These are phyloP conservation scores for Carcina quercana DNA, from an alignment of 2,888 invertebrate genomes.

Conservation along the genomic window DNA sequence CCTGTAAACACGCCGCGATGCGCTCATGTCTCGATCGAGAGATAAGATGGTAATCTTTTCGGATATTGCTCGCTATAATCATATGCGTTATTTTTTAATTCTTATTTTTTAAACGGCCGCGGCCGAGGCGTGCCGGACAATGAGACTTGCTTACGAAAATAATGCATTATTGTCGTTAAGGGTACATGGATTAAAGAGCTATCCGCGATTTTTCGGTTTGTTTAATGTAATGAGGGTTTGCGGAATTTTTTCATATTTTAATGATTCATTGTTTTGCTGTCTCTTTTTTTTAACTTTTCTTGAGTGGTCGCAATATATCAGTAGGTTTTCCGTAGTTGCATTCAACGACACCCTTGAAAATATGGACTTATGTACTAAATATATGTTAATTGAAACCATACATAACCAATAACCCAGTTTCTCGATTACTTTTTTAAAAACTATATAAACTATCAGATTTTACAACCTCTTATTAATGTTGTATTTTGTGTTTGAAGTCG, in stretches of 20 bases:
- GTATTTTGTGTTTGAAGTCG: too few species aligned
- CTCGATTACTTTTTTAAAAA: too few species aligned
- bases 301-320: neutral
- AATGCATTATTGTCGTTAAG: slow-evolving; percentile 25
- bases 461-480: too few species aligned
- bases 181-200: slow-evolving; percentile 3
- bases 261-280: neutral
- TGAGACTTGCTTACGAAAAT: slow-evolving; percentile 46
- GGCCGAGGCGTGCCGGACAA: slow-evolving; percentile 51
- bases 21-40: slow-evolving; percentile 55
- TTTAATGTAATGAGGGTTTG: neutral
- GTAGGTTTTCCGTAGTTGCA: too few species aligned
- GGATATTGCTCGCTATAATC: slow-evolving; percentile 72
- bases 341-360: too few species aligned
- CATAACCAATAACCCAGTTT: too few species aligned
- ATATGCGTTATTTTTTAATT: slow-evolving; percentile 57
- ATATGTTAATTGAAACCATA: too few species aligned
- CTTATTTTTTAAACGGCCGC: slow-evolving; percentile 37
- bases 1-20: slow-evolving; percentile 46
- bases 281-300: neutral
- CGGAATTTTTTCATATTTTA: neutral
- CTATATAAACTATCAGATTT: too few species aligned
- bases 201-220: neutral
- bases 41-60: slow-evolving; percentile 71
- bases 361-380: too few species aligned